Evolutionary conservation across 2,797 vertebrate species (phyloP).

Genomic region (Valencia hispanica): DNA sequence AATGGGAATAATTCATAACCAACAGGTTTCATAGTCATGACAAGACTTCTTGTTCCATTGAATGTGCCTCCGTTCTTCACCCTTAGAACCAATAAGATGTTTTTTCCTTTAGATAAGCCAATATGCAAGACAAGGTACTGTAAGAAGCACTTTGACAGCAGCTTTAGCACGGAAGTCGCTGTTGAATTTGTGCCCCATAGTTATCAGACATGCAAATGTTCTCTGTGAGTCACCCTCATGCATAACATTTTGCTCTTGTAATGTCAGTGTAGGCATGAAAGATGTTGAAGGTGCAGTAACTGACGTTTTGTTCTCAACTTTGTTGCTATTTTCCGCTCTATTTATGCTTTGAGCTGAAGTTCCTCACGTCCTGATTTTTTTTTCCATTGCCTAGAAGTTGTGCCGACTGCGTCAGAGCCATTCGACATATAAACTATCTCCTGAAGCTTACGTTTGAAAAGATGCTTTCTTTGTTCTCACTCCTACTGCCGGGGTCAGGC

Average conservation of each 20-base stretch:
- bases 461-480: constrained; percentile 69
- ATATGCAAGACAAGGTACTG: not conserved
- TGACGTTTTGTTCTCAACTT: constrained; percentile 20
- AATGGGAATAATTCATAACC: not conserved
- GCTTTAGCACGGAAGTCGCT: not conserved
- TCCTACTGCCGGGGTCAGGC: constrained; percentile 52
- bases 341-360: constrained; percentile 29
- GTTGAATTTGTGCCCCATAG: not conserved
- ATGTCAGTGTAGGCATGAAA: constrained; percentile 16
- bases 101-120: not conserved
- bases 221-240: constrained; percentile 9
- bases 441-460: constrained; percentile 55
- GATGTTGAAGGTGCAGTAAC: constrained; percentile 22
- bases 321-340: constrained; percentile 19
- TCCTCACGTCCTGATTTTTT: constrained; percentile 29
- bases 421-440: constrained; percentile 63
- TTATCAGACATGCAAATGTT: constrained; percentile 12
- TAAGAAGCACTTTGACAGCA: not conserved
- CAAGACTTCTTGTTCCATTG: not conserved
- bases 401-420: constrained; percentile 66
- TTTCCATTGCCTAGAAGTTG: constrained; percentile 49
- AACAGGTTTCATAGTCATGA: not conserved
- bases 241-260: not conserved
- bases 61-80: not conserved
- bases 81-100: not conserved